A percentile compares a stretch with the other conserved stretches of the same genome.
These are phyloP conservation scores for Romanomermis culicivorax DNA, from an alignment of 2,888 invertebrate species.

Conservation along the genomic window DNA sequence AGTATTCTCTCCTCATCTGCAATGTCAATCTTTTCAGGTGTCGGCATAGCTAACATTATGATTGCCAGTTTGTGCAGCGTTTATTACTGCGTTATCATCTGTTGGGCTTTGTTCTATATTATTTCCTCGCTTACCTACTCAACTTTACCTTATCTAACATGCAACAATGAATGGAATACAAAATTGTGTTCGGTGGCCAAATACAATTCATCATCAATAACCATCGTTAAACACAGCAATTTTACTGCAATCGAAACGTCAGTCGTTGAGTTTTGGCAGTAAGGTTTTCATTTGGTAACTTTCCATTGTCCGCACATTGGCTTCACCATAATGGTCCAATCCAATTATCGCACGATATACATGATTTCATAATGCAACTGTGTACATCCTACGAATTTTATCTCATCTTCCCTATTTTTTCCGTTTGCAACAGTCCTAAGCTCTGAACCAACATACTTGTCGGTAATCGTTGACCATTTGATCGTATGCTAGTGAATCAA, in stretches of 20 bases:
- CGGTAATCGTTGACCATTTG: too few species aligned
- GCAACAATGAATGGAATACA: constrained; percentile 12
- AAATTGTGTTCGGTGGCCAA: not conserved
- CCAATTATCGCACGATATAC: too few species aligned
- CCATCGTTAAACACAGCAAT: not conserved
- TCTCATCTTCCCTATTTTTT: too few species aligned
- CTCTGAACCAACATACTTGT: too few species aligned
- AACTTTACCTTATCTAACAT: constrained; percentile 25
- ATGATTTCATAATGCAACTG: too few species aligned
- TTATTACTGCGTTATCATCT: constrained; percentile 27
- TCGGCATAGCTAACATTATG: constrained; percentile 27
- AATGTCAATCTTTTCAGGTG: constrained; percentile 16
- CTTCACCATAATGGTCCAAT: too few species aligned
- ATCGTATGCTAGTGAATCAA: too few species aligned
- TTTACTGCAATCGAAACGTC: constrained; percentile 17
- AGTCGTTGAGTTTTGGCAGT: constrained; percentile 29
- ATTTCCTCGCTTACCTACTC: constrained; percentile 20
- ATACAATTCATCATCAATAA: not conserved
- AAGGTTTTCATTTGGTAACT: constrained; percentile 9
- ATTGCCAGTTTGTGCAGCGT: constrained; percentile 27
- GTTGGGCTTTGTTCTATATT: constrained; percentile 29
- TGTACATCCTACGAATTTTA: too few species aligned
- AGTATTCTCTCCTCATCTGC: too few species aligned
- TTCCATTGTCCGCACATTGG: too few species aligned
- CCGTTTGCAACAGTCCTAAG: too few species aligned